A percentile compares a stretch with the other conserved stretches of the same genome.
phyloP scores from a whole-genome alignment of 2,113 vertebrate species.

The Opisthocomus hoazin region DNA sequence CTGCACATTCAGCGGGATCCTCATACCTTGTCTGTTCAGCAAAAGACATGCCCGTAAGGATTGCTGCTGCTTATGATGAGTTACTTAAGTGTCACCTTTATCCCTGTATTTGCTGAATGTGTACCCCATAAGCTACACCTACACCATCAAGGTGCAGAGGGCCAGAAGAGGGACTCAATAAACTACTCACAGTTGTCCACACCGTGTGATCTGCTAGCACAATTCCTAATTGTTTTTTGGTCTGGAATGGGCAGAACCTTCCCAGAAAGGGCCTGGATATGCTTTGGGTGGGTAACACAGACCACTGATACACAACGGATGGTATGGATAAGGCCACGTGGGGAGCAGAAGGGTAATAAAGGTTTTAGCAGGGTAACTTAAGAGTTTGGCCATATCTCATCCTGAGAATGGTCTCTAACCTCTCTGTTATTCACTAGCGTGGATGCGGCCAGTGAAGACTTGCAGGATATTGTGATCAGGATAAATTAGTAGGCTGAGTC shows the following conservation, averaged over 20 bases:
- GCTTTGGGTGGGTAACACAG: no score
- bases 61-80: not conserved
- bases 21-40: not conserved
- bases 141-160: not conserved
- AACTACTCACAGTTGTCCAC: not conserved
- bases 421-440: not conserved
- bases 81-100: not conserved
- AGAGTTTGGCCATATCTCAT: not conserved
- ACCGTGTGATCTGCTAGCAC: not conserved
- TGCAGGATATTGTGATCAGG: not conserved
- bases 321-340: not conserved
- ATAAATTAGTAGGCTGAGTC: not conserved
- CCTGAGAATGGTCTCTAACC: not conserved
- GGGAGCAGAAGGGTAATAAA: not conserved
- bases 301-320: no score
- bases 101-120: not conserved
- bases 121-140: not conserved
- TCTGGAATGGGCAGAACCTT: not conserved
- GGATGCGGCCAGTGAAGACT: not conserved
- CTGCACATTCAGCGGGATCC: rapidly evolving
- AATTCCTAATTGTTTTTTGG: not conserved
- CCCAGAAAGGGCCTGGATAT: not conserved
- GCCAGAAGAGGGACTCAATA: not conserved
- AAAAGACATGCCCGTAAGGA: not conserved
- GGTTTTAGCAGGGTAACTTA: not conserved